Evolutionary conservation across 1,140 invertebrate genomes (phyloP), one percentile per base, ranked within the genome.

Genomic region (Triops cancriformis): DNA sequence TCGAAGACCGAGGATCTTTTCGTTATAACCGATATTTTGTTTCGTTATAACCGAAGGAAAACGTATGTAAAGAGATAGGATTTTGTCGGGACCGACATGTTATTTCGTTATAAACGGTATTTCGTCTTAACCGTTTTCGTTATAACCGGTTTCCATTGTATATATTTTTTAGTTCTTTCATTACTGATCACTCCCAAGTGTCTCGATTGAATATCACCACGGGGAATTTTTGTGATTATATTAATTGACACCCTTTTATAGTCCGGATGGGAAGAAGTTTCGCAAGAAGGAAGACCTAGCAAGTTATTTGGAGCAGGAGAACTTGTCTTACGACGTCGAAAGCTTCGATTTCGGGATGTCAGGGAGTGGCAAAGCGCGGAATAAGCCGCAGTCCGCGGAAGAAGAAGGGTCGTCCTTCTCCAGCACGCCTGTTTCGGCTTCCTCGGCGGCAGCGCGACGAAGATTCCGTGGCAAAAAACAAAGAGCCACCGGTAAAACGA

Each of bases 331-430:
- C 79, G 87, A 88, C 77, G 81, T 83, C 10, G 87, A 88, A 26
- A 82, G 88, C 12, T 86, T 89, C 77, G 89, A 90, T 81, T 91
- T 84, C 78, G 89, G 90, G 42, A 89, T 88, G 72, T 89, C 91
- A 77, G 90, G 90, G 18, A 88, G 89, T 12, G 51, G 51, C 9
- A 64, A 64, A 23, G 1, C 51, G 51, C 51, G 51, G 14, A 64
- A 14, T 23, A 64, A 64, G 51, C 51, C 23, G 10, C 14, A 64
- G 3, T n/a, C 14, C 10, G 5, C 14, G 23, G 51, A 64, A 23
- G n/a, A 64, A 18, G 51, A 64, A n/a, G 51, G 18, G n/a, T n/a
- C 51, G 7, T 64, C 51, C 18, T 64, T 64, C 7, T 64, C 51
- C 14, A 23, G 14, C 2, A 23, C 23, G 6, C 51, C 51, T 6